A percentile compares a stretch with the other conserved stretches of the same genome.
Conservation (phyloP, 2,888 invertebrate genomes). For the Nephrocerus scutellatus region DNA sequence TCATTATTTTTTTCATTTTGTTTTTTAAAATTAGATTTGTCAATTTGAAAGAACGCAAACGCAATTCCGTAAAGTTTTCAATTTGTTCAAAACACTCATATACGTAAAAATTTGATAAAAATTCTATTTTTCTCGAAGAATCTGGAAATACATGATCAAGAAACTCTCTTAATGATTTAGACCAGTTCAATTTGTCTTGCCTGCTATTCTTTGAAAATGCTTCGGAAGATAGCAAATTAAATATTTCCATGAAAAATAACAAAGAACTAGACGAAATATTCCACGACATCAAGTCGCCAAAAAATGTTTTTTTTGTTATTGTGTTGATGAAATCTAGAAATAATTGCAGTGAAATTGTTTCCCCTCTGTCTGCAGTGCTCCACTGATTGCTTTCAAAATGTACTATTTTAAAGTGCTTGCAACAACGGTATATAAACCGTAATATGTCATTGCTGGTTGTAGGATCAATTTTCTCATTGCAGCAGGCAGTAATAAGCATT, state of each 20-base stretch:
- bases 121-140: slow-evolving; percentile 50
- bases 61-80: slow-evolving; percentile 49
- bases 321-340: slow-evolving; percentile 52
- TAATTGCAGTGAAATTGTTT: slow-evolving; percentile 53
- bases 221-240: slow-evolving; percentile 27
- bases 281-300: slow-evolving; percentile 35
- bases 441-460: slow-evolving; percentile 29
- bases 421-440: slow-evolving; percentile 23
- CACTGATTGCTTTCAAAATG: slow-evolving; percentile 15
- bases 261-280: slow-evolving; percentile 1
- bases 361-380: slow-evolving; percentile 44
- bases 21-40: slow-evolving; percentile 30
- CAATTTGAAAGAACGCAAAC: slow-evolving; percentile 49
- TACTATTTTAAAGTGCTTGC: slow-evolving; percentile 25
- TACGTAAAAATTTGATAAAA: slow-evolving; percentile 54
- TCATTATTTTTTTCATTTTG: slow-evolving; percentile 19
- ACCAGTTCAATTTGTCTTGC: slow-evolving; percentile 31
- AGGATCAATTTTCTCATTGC: slow-evolving; percentile 25
- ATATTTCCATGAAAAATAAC: slow-evolving; percentile 28
- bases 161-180: slow-evolving; percentile 42
- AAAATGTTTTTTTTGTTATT: slow-evolving; percentile 50
- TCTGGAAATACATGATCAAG: slow-evolving; percentile 48
- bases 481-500: slow-evolving; percentile 31
- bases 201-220: slow-evolving; percentile 19
- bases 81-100: slow-evolving; percentile 23